Base-by-base conservation (phyloP, 2,797 vertebrate genomes). In the Botia almorhae region DNA sequence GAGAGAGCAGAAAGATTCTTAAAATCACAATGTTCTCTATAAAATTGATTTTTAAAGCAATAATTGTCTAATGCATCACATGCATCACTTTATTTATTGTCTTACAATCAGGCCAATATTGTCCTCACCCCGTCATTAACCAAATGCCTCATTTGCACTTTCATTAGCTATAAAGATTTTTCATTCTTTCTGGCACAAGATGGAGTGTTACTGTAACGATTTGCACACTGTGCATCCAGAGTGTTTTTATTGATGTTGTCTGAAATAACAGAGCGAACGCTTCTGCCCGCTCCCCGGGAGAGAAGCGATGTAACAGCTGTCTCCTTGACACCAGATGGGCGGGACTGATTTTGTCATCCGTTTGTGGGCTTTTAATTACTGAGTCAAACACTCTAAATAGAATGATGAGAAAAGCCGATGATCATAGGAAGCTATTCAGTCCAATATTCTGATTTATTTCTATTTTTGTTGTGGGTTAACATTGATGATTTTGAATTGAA, bases 301-400 rank as follows among this genome's bases (percentile, higher is more conserved):
- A 56, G 69, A 67, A 65, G 51, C 72, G 23, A 81, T 70, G 17
- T 17, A 80, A 81, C 83, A 82, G 75, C 82, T 85, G 85, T 87
- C 84, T 78, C 80, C 60, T 63, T 80, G 67, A 82, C 69, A 74
- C 79, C 58, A 82, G 82, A 82, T 79, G 79, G 80, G 82, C 76
- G 73, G 69, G 72, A 89, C 86, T 87, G 87, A 91, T 91, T 90
- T 87, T 19, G 64, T 48, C 67, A 43, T 83, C 77, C 56, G 68
- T 83, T 86, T 85, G 82, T 82, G 78, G 80, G 74, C 39, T 58
- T 74, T 83, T 84, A 84, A 88, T 64, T 69, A 69, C 69, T 50
- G 67, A 39, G 82, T 70, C 69, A 55, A 84, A 71, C 43, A 63
- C 78, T 39, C 60, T 75, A 78, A 85, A 85, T 69, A 67, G 64